Base-by-base conservation (phyloP, 2,113 vertebrate species). In the Scopus umbretta region DNA sequence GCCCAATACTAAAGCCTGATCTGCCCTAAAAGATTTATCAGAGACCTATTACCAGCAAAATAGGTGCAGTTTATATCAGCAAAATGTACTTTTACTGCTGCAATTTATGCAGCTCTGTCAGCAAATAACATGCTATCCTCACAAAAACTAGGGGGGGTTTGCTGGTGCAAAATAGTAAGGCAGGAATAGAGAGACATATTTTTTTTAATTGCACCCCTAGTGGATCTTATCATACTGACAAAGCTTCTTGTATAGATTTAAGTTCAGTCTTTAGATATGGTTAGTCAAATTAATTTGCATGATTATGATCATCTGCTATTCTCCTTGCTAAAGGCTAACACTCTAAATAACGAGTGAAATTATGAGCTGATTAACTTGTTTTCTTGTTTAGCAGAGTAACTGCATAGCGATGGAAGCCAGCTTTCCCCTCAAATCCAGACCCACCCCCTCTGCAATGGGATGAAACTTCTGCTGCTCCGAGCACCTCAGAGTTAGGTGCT, bases 221-320 rank as follows among this genome's bases (percentile, higher is more conserved):
- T n/a, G 83, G 55, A 91, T 62, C 34, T 80, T 81, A 63, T 18
- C 67, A 80, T 8, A 67, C 20, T 23, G 12, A 29, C 63, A 63
- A 88, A 72, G 45, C 49, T 88, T 72, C 42, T 72, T 29, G 52
- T 45, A 19, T 47, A 85, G 52, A 65, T 70, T 13, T 50, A 81
- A 73, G 43, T 73, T 90, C 53, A 89, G 50, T 62, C 34, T 94
- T 91, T 49, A 90, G 88, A 76, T 43, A 74, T 7, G 30, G 62
- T 86, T 88, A 83, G 75, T 50, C 45, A 91, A 95, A 90, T 88
- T 86, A 91, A 94, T 88, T 92, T 95, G 55, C 80, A 74, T 86
- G 17, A 86, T 88, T 84, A 42, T 21, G 63, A 86, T 74, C 17
- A 2, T 68, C 71, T 86, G 43, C 58, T 92, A 40, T 86, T 88